Percentiles rank a stretch among this genome's conserved stretches.
Conservation (phyloP, 2,888 invertebrate genomes). For the Epinotia bilunana region DNA sequence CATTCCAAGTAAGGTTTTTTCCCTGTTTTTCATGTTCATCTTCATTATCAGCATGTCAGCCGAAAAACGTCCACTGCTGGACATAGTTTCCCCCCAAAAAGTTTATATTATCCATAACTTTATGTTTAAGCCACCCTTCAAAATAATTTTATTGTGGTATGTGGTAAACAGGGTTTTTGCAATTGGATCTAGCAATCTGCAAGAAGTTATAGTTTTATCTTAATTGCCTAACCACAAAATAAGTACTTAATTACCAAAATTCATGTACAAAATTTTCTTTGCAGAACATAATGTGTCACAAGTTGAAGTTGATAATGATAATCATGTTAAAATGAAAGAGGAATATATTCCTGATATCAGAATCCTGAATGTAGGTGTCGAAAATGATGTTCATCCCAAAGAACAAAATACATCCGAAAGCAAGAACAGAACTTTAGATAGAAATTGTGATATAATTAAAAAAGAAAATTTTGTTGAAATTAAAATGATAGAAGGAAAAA, state of each 20-base stretch:
- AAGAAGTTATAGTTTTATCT: neutral
- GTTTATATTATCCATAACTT: neutral
- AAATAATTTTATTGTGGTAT: neutral
- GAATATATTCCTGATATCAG: conserved; percentile 13
- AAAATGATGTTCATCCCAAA: conserved; percentile 4
- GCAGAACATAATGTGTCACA: neutral
- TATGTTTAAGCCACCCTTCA: too few species aligned
- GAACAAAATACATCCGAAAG: neutral
- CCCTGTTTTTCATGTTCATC: neutral
- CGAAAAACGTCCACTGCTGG: too few species aligned
- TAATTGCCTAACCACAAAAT: neutral
- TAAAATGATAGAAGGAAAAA: neutral
- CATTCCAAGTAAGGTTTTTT: neutral
- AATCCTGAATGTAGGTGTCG: neutral
- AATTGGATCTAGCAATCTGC: neutral
- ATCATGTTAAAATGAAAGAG: conserved; percentile 17
- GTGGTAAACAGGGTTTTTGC: too few species aligned
- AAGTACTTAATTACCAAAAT: neutral
- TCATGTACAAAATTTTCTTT: neutral
- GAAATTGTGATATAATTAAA: neutral
- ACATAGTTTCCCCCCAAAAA: too few species aligned
- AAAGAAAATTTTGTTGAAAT: neutral
- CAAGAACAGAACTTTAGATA: neutral
- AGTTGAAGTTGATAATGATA: neutral
- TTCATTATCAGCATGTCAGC: too few species aligned